A percentile compares a stretch with the other conserved stretches of the same genome.
Conservation (phyloP, 2,888 invertebrate genomes). For the Patella ulyssiponensis region DNA sequence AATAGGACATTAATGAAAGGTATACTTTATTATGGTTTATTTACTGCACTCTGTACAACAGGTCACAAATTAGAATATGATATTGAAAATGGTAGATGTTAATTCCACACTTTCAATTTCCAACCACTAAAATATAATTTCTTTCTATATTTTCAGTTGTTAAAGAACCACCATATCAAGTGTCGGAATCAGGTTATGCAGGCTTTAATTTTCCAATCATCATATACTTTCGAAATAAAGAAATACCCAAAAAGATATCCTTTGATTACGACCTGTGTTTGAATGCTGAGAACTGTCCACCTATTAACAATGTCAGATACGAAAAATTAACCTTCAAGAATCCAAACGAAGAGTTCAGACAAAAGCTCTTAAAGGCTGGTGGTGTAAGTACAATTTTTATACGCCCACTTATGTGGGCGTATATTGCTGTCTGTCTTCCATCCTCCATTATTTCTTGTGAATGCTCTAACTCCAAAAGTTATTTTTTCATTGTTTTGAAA, state of each 20-base stretch:
- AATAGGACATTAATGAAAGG: too few relatives aligned
- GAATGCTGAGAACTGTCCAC: constrained; percentile 81
- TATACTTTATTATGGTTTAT: too few relatives aligned
- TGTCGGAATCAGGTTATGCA: constrained; percentile 96
- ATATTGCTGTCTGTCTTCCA: too few relatives aligned
- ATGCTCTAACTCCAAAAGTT: too few relatives aligned
- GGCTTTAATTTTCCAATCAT: constrained; percentile 92
- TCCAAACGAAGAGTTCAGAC: constrained; percentile 90
- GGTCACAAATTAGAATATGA: too few relatives aligned
- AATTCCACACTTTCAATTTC: too few relatives aligned
- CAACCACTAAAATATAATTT: not conserved
- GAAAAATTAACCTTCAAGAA: constrained; percentile 89
- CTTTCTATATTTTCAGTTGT: constrained; percentile 79
- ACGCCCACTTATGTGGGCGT: too few relatives aligned
- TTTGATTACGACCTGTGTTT: constrained; percentile 87
- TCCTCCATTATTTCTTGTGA: too few relatives aligned
- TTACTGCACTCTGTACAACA: too few relatives aligned
- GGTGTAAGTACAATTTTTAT: constrained; percentile 76
- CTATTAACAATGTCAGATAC: constrained; percentile 81
- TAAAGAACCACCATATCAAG: constrained; percentile 90
- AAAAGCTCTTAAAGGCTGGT: constrained; percentile 89
- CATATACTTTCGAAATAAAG: constrained; percentile 84
- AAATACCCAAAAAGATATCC: constrained; percentile 87
- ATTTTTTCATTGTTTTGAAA: too few relatives aligned
- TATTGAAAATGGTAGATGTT: too few relatives aligned